Percentiles rank a stretch among this genome's conserved stretches.
Evolutionary conservation across 2,888 invertebrate species (phyloP).

Genomic region (Drosophila neonasuta): DNA sequence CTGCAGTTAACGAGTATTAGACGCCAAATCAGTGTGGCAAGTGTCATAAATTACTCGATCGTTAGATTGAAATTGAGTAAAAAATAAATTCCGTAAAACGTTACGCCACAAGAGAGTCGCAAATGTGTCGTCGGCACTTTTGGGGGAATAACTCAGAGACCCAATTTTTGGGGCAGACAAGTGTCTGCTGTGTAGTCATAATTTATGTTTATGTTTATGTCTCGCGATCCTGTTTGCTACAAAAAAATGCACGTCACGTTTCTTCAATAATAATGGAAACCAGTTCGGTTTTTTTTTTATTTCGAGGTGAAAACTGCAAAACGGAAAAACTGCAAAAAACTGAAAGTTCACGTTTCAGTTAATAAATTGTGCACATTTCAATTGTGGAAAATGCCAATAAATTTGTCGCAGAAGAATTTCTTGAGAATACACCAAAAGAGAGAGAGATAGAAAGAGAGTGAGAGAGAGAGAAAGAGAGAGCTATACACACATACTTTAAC

Average conservation of each 20-base stretch:
- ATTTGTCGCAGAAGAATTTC: constrained; percentile 1
- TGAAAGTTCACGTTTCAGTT: not conserved
- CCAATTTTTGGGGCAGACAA: constrained; percentile 28
- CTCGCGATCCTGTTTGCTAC: constrained; percentile 1
- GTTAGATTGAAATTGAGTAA: constrained; percentile 18
- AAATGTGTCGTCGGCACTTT: constrained; percentile 44
- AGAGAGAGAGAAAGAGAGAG: not conserved
- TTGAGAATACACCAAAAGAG: not conserved
- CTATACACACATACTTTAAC: constrained; percentile 23
- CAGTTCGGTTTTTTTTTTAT: constrained; percentile 21
- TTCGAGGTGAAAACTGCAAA: constrained; percentile 29
- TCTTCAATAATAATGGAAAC: constrained; percentile 22
- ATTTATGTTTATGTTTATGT: constrained; percentile 42
- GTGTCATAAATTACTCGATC: constrained; percentile 65
- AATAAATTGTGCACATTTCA: not conserved
- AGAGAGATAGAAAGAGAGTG: not conserved
- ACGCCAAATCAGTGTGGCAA: constrained; percentile 57
- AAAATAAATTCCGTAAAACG: constrained; percentile 25
- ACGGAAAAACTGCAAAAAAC: constrained; percentile 14
- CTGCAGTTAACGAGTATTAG: constrained; percentile 38
- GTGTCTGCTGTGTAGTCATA: constrained; percentile 44
- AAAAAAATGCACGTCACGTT: not conserved
- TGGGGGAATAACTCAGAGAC: constrained; percentile 22
- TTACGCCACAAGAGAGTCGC: constrained; percentile 21
- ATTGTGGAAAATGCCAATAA: constrained; percentile 1